phyloP scores from a whole-genome alignment of 2,113 vertebrate species.

The Ceuthmochares aereus region DNA sequence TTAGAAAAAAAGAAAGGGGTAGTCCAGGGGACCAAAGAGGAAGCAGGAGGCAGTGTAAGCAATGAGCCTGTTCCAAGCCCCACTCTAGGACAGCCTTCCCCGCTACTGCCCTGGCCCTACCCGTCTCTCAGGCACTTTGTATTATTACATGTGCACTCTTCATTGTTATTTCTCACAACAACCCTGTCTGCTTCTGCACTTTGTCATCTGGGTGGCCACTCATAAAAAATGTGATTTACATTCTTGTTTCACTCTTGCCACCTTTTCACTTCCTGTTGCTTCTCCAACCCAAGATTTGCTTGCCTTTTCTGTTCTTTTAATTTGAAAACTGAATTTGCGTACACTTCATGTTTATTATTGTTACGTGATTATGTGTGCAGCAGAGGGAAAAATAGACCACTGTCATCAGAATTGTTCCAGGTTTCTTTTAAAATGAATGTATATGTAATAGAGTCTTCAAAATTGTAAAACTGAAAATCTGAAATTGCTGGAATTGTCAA shows the following conservation, averaged over 20 bases:
- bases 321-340: neutral
- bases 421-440: neutral
- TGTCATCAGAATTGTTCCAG: neutral
- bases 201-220: conserved; percentile 90
- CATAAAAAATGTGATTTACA: conserved; percentile 90
- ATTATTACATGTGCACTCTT: conserved; percentile 88
- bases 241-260: conserved; percentile 81
- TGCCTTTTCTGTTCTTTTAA: conserved; percentile 65
- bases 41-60: conserved; percentile 19
- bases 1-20: neutral
- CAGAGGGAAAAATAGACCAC: neutral
- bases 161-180: conserved; percentile 95
- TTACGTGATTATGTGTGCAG: neutral
- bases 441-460: neutral
- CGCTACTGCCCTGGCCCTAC: neutral
- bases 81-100: conserved; percentile 57
- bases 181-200: conserved; percentile 73
- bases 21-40: neutral
- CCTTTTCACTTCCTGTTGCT: conserved; percentile 83
- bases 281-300: conserved; percentile 83
- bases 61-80: neutral
- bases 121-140: conserved; percentile 80
- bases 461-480: neutral
- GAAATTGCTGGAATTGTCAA: neutral
- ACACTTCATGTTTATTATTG: neutral